These are phyloP conservation scores for Ataeniobius toweri DNA, from an alignment of 2,797 vertebrate species.

Conservation along the genomic window DNA sequence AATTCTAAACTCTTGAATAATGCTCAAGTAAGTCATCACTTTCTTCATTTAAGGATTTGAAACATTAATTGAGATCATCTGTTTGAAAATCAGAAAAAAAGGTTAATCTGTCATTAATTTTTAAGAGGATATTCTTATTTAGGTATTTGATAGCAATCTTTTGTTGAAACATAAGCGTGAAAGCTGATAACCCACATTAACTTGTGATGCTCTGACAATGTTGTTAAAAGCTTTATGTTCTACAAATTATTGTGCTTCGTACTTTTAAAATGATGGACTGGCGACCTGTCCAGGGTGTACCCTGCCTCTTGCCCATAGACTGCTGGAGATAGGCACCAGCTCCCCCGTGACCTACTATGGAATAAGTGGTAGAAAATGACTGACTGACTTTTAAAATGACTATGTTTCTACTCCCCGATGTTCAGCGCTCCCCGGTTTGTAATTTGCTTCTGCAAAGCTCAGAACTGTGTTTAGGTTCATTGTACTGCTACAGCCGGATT, in stretches of 20 bases:
- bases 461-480: slow-evolving; percentile 4
- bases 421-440: background rate
- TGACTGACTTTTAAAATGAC: slow-evolving; percentile 5
- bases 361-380: no score
- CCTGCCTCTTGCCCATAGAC: no score
- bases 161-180: background rate
- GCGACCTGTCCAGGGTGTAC: no score
- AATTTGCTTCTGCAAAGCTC: slow-evolving; percentile 4
- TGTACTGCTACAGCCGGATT: background rate
- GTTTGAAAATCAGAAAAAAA: background rate
- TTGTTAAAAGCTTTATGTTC: background rate
- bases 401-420: background rate
- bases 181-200: background rate
- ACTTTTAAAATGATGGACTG: slow-evolving; percentile 5
- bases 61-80: background rate
- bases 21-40: background rate
- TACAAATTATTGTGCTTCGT: background rate
- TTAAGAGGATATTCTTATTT: background rate
- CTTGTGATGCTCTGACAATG: background rate
- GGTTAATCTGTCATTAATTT: no score
- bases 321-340: no score
- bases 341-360: no score
- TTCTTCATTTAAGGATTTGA: background rate
- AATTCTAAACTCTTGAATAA: background rate
- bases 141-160: background rate